phyloP scores from a whole-genome alignment of 2,113 vertebrate species.

The Zosterops japonicus region DNA sequence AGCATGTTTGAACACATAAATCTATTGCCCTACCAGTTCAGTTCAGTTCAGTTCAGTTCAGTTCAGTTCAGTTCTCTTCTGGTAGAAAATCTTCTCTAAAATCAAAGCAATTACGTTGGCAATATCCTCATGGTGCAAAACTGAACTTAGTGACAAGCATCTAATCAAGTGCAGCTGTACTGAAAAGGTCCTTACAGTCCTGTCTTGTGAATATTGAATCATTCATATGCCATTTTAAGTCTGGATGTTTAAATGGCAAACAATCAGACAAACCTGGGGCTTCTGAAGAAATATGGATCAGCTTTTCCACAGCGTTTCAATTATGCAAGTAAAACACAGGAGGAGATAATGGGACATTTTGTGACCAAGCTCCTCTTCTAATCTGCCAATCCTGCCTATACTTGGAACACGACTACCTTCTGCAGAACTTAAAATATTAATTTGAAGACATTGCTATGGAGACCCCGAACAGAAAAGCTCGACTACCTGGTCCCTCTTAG shows the following conservation, averaged over 20 bases:
- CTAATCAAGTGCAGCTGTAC: background rate
- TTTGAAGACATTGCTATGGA: slow-evolving; percentile 9
- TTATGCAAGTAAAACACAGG: background rate
- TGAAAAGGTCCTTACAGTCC: background rate
- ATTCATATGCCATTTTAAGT: background rate
- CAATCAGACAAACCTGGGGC: background rate
- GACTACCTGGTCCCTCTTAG: background rate
- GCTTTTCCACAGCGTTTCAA: background rate
- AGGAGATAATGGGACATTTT: background rate
- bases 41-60: background rate
- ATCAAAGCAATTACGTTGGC: background rate
- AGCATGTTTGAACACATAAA: background rate
- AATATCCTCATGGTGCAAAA: background rate
- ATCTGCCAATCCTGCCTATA: background rate
- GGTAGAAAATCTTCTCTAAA: background rate
- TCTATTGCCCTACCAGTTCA: background rate
- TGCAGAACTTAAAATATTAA: slow-evolving; percentile 22
- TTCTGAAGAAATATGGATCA: background rate
- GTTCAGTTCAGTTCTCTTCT: background rate
- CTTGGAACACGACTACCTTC: background rate
- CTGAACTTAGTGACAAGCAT: background rate
- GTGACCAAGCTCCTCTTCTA: background rate
- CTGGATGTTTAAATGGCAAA: background rate
- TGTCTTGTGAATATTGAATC: background rate
- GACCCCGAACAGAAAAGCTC: background rate